These are phyloP conservation scores for Nomada hirtipes DNA, from an alignment of 2,888 invertebrate genomes.

Conservation along the genomic window DNA sequence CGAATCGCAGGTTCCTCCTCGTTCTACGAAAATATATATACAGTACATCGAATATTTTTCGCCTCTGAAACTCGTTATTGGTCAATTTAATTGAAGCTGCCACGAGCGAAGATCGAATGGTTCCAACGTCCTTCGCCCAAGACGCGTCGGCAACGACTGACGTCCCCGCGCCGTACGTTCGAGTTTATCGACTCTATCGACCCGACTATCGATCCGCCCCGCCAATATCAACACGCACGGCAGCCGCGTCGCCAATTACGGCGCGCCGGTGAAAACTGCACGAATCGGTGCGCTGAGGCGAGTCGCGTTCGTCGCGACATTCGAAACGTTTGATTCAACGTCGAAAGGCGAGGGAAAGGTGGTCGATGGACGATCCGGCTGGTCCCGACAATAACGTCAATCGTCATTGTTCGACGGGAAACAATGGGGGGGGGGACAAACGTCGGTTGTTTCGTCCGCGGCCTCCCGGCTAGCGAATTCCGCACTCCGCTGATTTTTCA, in stretches of 20 bases:
- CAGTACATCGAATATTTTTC: no score
- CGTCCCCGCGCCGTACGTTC: no score
- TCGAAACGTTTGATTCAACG: neutral
- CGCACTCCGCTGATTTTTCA: slow-evolving; percentile 38
- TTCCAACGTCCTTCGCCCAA: no score
- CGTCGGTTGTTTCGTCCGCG: slow-evolving; percentile 2
- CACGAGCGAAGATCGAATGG: rapidly evolving
- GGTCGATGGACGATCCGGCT: slow-evolving; percentile 4
- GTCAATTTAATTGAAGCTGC: no score
- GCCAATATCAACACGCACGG: no score
- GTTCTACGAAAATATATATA: no score
- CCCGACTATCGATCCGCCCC: no score
- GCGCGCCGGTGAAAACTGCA: neutral
- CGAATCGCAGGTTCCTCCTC: no score
- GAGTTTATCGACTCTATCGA: no score
- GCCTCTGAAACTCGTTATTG: no score
- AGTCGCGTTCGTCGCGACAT: neutral
- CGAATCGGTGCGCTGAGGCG: neutral
- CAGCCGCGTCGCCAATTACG: no score
- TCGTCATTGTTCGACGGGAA: slow-evolving; percentile 11
- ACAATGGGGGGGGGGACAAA: slow-evolving; percentile 11
- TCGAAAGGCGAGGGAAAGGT: neutral
- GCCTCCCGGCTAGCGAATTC: neutral
- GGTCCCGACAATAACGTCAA: slow-evolving; percentile 19
- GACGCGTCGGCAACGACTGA: no score